Evolutionary conservation across 2,888 invertebrate species (phyloP), one percentile per base, ranked within the genome.

Genomic region (Pseudanteris insignis): DNA sequence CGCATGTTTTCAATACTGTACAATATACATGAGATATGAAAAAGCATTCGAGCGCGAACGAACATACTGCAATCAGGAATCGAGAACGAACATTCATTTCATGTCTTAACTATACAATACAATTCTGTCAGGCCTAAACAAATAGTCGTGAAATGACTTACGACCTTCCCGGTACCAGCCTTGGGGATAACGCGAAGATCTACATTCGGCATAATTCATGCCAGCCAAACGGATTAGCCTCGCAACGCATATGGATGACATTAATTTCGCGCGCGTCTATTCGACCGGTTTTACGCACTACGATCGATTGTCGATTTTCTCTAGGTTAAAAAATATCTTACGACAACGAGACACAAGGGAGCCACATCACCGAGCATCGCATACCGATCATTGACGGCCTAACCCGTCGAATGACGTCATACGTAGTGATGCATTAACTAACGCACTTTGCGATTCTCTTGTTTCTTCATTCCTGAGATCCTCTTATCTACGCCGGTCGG

Each of bases 251-350:
- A 61, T 61, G 44, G 44, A 55, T 62, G 36, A 47, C 41, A 40
- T 51, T 48, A 53, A n/a, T n/a, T n/a, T n/a, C n/a, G n/a, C n/a
- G n/a, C n/a, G n/a, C 37, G 53, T 53, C 37, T 54, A 58, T 61
- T 61, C 41, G 40, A 29, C 50, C 38, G 59, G 61, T 58, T 54
- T 46, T 30, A 37, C 41, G 55, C 50, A 54, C 46, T 37, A 51
- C 54, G 54, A 61, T 58, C 48, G 58, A 58, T 61, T 64, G 61
- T 61, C 58, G 60, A 61, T 64, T 58, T n/a, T n/a, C n/a, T n/a
- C n/a, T n/a, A n/a, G n/a, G n/a, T n/a, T n/a, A n/a, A n/a, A n/a
- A n/a, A n/a, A n/a, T n/a, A n/a, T n/a, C n/a, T n/a, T n/a, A n/a
- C n/a, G n/a, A n/a, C n/a, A n/a, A n/a, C n/a, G n/a, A n/a, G n/a